Percentiles rank a stretch among this genome's conserved stretches.
Evolutionary conservation across 2,797 vertebrate species (phyloP).

Genomic region (Molossus alvarezi): DNA sequence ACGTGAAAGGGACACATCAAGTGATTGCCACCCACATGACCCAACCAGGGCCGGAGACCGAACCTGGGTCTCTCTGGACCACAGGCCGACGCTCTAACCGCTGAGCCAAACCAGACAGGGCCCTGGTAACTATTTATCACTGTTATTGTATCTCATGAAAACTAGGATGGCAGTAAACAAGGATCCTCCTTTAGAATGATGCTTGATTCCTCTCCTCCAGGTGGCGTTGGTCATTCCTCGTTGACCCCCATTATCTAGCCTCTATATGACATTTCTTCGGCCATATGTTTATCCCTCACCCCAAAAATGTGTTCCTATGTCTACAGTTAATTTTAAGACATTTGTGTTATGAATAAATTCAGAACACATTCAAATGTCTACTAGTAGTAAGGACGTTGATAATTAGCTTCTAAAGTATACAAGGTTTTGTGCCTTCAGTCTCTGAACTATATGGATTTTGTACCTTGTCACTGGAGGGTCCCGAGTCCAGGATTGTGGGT

Average conservation of each 20-base stretch:
- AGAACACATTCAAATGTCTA: not conserved
- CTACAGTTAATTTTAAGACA: not conserved
- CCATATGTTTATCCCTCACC: not conserved
- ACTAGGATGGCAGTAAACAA: not conserved
- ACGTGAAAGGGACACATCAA: too few relatives aligned
- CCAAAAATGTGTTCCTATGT: not conserved
- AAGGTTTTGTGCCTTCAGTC: not conserved
- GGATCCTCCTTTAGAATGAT: not conserved
- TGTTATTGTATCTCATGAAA: constrained; percentile 37
- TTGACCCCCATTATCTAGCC: not conserved
- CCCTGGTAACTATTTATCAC: not conserved
- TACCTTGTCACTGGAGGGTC: not conserved
- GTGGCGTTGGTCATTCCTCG: not conserved
- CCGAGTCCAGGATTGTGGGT: not conserved
- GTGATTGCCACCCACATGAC: too few relatives aligned
- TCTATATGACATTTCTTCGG: not conserved
- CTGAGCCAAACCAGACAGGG: too few relatives aligned
- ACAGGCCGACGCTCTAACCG: too few relatives aligned
- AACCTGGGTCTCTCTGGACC: too few relatives aligned
- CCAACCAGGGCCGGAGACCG: too few relatives aligned
- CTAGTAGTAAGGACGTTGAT: not conserved
- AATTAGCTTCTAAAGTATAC: not conserved
- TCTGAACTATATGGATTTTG: not conserved
- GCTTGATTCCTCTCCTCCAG: not conserved
- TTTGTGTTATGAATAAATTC: not conserved